Evolutionary conservation across 2,113 vertebrate genomes (phyloP).

Genomic region (Sula dactylatra): DNA sequence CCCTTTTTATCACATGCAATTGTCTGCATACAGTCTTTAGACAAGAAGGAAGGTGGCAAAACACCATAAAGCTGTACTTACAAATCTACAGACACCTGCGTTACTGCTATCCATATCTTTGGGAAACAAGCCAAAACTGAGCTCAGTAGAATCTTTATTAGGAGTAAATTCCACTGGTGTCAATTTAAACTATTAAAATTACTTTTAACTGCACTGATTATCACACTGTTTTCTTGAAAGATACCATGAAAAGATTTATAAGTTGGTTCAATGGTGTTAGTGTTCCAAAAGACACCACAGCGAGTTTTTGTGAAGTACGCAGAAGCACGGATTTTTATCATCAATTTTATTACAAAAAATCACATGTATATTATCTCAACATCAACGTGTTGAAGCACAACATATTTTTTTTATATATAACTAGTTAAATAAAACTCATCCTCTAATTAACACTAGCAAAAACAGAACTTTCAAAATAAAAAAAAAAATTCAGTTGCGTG

Average conservation of each 20-base stretch:
- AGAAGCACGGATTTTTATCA: neutral
- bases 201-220: neutral
- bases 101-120: neutral
- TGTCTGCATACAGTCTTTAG: neutral
- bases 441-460: neutral
- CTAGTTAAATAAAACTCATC: neutral
- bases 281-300: neutral
- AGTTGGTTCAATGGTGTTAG: neutral
- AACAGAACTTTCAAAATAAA: neutral
- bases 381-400: accelerated
- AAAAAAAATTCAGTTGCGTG: neutral
- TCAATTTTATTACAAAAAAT: neutral
- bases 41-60: neutral
- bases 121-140: neutral
- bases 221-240: neutral
- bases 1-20: neutral
- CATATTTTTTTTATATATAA: neutral
- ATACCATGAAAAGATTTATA: neutral
- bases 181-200: neutral
- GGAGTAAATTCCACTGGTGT: neutral
- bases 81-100: neutral
- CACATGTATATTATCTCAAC: neutral
- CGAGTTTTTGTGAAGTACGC: neutral
- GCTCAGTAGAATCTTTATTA: neutral
- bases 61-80: neutral